Base-by-base conservation (phyloP, 2,113 vertebrate species). In the Heterochromis multidens region DNA sequence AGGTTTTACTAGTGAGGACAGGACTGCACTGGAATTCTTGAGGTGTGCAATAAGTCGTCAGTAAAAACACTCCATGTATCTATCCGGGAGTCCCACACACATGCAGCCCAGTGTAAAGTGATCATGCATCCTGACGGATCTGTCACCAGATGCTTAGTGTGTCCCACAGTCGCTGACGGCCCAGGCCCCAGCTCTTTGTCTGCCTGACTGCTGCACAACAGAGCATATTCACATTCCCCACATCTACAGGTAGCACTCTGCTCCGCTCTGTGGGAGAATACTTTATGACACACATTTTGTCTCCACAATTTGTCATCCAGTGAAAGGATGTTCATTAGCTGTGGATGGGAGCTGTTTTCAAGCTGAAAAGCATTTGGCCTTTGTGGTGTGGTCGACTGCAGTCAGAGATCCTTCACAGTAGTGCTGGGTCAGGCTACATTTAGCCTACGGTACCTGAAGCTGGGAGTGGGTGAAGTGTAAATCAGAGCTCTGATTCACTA, bases 81-180 rank as follows among this genome's bases (percentile, higher is more conserved):
- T 78, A 7, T 81, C 65, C 86, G 57, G 70, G 84, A 76, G 52
- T 88, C 35, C 25, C 82, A 90, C 91, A 91, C 90, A 93, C 83
- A 95, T 90, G 87, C 90, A 90, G 84, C 77, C 81, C 88, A 87
- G 93, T 93, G 91, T 87, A 88, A 92, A 94, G 93, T 95, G 91
- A 94, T 95, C 94, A 95, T 93, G 96, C 94, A 87, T 95, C 94
- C 93, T 85, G 88, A 84, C 88, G 58, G 90, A 91, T 94, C 93
- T 95, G 95, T 96, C 91, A 95, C 91, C 94, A 95, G 92, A 89
- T 61, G 88, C 86, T 92, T 92, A 91, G 94, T 84, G 90, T 92
- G 90, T 94, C 93, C 86, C 83, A 61, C 90, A 91, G 94, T 85
- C 79, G 94, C 92, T 96, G 95, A 95, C 74, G 93, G 92, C 93